phyloP scores from a whole-genome alignment of 2,888 invertebrate genomes.

The Diploptera punctata region DNA sequence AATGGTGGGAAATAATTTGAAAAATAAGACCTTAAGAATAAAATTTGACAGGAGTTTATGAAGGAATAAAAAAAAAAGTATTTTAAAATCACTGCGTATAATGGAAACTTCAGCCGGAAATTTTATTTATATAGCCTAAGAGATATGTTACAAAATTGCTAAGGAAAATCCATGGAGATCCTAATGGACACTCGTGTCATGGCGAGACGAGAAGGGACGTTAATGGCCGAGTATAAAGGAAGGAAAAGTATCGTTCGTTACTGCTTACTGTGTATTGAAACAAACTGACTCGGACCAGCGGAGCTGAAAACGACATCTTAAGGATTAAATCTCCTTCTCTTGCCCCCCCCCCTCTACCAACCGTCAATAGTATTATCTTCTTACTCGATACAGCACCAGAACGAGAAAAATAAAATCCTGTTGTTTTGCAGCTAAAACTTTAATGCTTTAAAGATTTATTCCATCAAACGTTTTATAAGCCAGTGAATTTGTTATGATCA shows the following conservation, averaged over 20 bases:
- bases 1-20: no score
- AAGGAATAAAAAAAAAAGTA: no score
- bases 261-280: conserved; percentile 6
- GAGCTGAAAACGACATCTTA: conserved; percentile 30
- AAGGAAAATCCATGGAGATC: no score
- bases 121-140: no score
- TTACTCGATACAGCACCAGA: not conserved
- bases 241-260: conserved; percentile 7
- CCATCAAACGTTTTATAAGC: not conserved
- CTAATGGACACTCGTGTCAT: no score
- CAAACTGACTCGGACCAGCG: conserved; percentile 12
- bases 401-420: not conserved
- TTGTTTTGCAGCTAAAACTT: not conserved
- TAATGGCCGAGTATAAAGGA: no score
- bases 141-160: no score
- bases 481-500: not conserved
- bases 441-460: not conserved
- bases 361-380: not conserved
- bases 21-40: no score
- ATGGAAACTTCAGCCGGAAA: no score
- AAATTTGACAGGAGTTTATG: no score
- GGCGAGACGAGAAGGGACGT: no score
- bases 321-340: not conserved
- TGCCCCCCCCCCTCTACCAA: not conserved
- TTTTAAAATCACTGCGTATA: no score